Percentiles rank a stretch among this genome's conserved stretches.
phyloP scores from a whole-genome alignment of 2,888 invertebrate genomes.

The Caenorhabditis plicata region DNA sequence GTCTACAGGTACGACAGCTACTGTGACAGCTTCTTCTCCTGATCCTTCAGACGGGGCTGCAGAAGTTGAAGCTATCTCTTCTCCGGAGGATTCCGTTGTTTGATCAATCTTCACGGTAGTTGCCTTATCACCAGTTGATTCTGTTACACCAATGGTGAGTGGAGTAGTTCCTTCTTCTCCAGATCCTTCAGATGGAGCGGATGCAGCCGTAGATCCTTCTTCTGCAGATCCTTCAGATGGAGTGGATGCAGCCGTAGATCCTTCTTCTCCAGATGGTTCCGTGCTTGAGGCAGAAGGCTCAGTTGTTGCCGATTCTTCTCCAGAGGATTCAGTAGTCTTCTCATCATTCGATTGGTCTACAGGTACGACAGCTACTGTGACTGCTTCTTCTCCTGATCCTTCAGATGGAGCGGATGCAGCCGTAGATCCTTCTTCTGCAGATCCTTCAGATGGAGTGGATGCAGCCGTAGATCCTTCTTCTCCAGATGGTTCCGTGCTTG shows the following conservation, averaged over 20 bases:
- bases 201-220: too few species aligned
- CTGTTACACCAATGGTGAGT: too few species aligned
- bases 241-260: background rate
- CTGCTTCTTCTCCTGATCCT: too few species aligned
- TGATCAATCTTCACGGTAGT: too few species aligned
- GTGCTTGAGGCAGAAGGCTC: constrained; percentile 9
- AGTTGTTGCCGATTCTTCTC: constrained; percentile 1
- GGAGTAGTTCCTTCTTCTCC: constrained; percentile 1
- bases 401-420: background rate
- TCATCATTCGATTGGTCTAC: too few species aligned
- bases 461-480: too few species aligned
- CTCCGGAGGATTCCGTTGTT: too few species aligned
- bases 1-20: too few species aligned
- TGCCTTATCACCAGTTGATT: too few species aligned
- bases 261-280: background rate
- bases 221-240: background rate
- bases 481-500: too few species aligned
- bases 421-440: background rate
- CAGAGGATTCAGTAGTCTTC: constrained; percentile 4
- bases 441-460: background rate
- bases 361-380: too few species aligned
- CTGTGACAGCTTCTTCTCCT: constrained; percentile 1
- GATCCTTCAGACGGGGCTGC: background rate
- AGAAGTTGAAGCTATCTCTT: too few species aligned
- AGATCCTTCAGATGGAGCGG: background rate